Evolutionary conservation across 2,113 vertebrate species (phyloP), one percentile per base, ranked within the genome.

Genomic region (Nannobrachium achirus): DNA sequence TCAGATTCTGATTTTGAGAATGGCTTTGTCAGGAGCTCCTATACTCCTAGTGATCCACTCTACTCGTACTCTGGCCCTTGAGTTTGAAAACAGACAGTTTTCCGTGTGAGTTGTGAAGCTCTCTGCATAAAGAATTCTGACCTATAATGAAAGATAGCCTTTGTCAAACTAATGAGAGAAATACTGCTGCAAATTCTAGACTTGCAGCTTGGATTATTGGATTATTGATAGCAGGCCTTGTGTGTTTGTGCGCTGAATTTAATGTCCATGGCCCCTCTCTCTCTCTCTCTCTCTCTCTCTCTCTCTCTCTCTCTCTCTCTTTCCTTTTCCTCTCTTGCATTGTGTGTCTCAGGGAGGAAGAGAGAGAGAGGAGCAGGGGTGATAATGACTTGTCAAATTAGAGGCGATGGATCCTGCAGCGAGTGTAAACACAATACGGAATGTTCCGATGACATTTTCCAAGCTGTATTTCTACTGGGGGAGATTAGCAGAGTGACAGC

Each of bases 331-430:
- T n/a, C 25, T 57, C 18, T 16, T 53, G 25, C 25, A 15, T 19
- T 73, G 77, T 76, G 73, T 72, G 71, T 82, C 80, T 80, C 38
- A 9, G 80, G 25, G 83, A 82, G 81, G 64, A 62, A 25, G 76
- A 81, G 66, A 65, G 60, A 62, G 69, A 79, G 82, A 79, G 70
- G 71, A 87, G 81, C 86, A 78, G 53, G 73, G 80, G 84, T 91
- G 88, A 90, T 90, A 91, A 91, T 89, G 88, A 90, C 87, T 87
- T 90, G 89, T 91, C 88, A 91, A 91, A 91, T 91, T 91, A 91
- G 87, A 82, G 86, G 83, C 75, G 83, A 88, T 87, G 87, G 86
- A 88, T 90, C 88, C 89, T 83, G 86, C 87, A 87, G 87, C 79
- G 58, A 89, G 86, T 86, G 88, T 88, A 90, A 91, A 91, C 88